A percentile compares a stretch with the other conserved stretches of the same genome.
phyloP scores from a whole-genome alignment of 1,140 invertebrate genomes.

The Hermetia illucens region DNA sequence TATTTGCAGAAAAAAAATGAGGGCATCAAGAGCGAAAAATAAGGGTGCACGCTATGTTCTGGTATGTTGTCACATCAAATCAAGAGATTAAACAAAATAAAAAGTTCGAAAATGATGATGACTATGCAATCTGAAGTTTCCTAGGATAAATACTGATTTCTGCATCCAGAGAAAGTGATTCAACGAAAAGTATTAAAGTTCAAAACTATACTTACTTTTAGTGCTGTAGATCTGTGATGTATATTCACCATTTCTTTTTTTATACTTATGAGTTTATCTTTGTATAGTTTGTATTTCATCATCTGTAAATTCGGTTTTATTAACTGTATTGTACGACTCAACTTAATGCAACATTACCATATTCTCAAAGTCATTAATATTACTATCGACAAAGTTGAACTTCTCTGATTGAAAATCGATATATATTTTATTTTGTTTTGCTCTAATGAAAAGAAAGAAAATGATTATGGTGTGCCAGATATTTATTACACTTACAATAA shows the following conservation, averaged over 20 bases:
- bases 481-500: constrained; percentile 17
- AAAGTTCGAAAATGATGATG: neutral
- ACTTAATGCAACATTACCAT: constrained; percentile 13
- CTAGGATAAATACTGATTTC: neutral
- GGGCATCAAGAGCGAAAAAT: too few relatives aligned
- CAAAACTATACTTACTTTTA: constrained; percentile 17
- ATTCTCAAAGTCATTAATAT: constrained; percentile 18
- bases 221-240: constrained; percentile 23
- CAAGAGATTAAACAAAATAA: neutral
- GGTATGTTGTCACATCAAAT: too few relatives aligned
- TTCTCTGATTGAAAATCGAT: constrained; percentile 25
- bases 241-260: constrained; percentile 26
- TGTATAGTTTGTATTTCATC: constrained; percentile 20
- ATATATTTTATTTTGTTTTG: constrained; percentile 26
- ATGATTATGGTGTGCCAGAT: neutral
- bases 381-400: constrained; percentile 20
- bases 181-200: neutral
- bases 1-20: too few relatives aligned
- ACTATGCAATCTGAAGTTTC: neutral
- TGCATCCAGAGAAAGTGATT: neutral
- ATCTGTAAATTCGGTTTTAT: constrained; percentile 12
- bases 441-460: constrained; percentile 7
- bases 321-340: neutral
- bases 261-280: constrained; percentile 22
- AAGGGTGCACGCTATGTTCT: too few relatives aligned